Evolutionary conservation across 2,113 vertebrate genomes (phyloP), one percentile per base, ranked within the genome.

Genomic region (Phoenicopterus ruber): DNA sequence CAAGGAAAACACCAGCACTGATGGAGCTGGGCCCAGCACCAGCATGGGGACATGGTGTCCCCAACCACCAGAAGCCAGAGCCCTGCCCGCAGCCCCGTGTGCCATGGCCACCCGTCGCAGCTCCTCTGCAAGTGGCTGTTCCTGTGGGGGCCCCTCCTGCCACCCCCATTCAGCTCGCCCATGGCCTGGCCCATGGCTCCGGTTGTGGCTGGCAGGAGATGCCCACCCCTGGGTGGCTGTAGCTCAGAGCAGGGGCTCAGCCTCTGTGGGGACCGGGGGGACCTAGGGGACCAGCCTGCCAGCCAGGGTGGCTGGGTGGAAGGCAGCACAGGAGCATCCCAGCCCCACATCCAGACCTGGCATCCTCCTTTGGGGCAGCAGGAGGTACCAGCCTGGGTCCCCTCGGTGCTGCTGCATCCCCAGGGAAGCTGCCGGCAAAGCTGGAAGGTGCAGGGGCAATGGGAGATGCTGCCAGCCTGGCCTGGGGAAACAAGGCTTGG

Each of bases 341-440:
- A 58, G 50, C 13, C 50, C 44, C 59, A 36, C 69, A 65, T 10
- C 58, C n/a, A 55, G 40, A 34, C 7, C 17, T 31, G 42, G 29
- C 50, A 73, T 11, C 42, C 59, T 81, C 31, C 50, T 65, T 26
- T 1, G 2, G n/a, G 20, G 50, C 57, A 71, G 40, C 0, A 1
- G 22, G 22, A 71, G 22, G 19, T 13, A 47, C 42, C 19, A 46
- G 31, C 26, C 36, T 10, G 17, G 14, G 59, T 73, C 52, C 26
- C 28, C 17, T 13, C 3, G 1, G 71, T n/a, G 61, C 59, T 67
- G 26, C 21, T 14, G 1, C 1, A 0, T 19, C 40, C 11, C 46
- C 6, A 1, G 47, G 24, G 47, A 70, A 77, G 62, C 24, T 31
- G 47, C 46, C 55, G 49, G 47, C 57, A 49, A 44, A 61, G 34